phyloP scores from a whole-genome alignment of 2,113 vertebrate species.

The Eublepharis macularius region DNA sequence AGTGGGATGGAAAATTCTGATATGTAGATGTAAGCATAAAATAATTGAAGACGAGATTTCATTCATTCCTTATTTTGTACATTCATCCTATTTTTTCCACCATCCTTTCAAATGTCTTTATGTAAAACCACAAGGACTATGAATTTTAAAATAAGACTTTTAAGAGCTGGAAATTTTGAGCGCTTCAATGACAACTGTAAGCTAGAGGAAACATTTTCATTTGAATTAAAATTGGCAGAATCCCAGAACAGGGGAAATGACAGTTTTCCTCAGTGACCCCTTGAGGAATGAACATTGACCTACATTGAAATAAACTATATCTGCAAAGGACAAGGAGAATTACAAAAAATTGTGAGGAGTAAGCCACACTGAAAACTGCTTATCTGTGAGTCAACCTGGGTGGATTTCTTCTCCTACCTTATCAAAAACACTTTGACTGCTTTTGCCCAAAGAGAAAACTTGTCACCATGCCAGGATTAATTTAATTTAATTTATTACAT shows the following conservation, averaged over 20 bases:
- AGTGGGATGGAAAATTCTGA: background rate
- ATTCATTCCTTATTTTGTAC: background rate
- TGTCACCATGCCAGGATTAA: background rate
- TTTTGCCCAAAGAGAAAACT: background rate
- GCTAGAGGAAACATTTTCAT: background rate
- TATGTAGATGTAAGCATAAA: background rate
- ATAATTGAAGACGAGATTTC: background rate
- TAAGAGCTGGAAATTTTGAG: background rate
- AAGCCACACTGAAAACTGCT: background rate
- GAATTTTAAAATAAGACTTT: background rate
- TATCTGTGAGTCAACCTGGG: background rate
- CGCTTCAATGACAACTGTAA: background rate
- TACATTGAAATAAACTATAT: background rate
- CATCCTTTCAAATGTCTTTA: background rate
- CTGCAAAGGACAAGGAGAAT: background rate
- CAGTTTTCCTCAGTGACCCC: background rate
- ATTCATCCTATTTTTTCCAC: no score
- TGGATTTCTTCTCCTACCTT: background rate
- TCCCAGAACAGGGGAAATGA: background rate
- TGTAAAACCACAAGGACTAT: background rate
- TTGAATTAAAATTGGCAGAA: background rate
- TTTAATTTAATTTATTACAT: no score
- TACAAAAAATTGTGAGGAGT: background rate
- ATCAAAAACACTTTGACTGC: background rate
- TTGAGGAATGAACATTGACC: no score